Conservation (phyloP, 2,113 vertebrate genomes). For the Centropus bengalensis region DNA sequence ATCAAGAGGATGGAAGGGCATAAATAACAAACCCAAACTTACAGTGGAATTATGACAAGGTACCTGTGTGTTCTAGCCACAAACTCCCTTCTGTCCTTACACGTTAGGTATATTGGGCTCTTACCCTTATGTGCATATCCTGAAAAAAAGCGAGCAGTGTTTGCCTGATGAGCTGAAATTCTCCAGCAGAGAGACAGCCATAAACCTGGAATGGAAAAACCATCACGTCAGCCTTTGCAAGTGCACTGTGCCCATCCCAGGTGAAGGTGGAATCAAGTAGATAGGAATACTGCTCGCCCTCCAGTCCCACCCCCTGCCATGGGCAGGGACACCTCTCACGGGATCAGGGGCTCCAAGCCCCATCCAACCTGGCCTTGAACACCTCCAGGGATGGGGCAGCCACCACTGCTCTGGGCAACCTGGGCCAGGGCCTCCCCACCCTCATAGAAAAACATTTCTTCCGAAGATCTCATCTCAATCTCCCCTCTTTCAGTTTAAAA, state of each 20-base stretch:
- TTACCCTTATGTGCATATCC: constrained; percentile 98
- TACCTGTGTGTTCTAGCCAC: not conserved
- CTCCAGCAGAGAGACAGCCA: constrained; percentile 80
- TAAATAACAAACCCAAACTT: not conserved
- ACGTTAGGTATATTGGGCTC: not conserved
- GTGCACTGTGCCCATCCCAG: not conserved
- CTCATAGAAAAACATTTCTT: no score
- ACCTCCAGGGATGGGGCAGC: no score
- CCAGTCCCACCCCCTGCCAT: no score
- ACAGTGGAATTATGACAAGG: not conserved
- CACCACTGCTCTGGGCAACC: no score
- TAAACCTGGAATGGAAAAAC: constrained; percentile 81
- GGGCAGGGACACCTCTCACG: no score
- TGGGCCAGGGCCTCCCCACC: no score
- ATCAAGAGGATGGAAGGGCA: not conserved
- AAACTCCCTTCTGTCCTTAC: not conserved
- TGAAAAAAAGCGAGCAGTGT: constrained; percentile 96
- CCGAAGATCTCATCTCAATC: no score
- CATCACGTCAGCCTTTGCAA: not conserved
- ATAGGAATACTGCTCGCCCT: not conserved
- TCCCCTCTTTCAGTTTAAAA: no score
- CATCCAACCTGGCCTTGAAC: no score
- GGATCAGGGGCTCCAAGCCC: no score
- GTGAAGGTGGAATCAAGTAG: not conserved
- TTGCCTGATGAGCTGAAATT: constrained; percentile 96